phyloP scores from a whole-genome alignment of 2,888 invertebrate species.

The Hypomecis punctinalis region DNA sequence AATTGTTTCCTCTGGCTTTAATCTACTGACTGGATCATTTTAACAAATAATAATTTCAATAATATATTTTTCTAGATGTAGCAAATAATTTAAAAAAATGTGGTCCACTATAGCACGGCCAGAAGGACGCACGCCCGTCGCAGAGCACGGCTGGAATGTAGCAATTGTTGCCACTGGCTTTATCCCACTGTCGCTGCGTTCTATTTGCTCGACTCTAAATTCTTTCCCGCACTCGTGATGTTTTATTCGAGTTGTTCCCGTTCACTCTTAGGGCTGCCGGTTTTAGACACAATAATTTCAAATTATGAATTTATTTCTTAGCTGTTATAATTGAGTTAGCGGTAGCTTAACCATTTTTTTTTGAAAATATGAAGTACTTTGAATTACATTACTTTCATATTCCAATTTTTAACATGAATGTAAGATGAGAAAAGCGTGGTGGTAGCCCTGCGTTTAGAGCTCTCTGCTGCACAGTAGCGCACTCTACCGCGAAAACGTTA shows the following conservation, averaged over 20 bases:
- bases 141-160: slow-evolving; percentile 72
- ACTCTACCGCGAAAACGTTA: slow-evolving; percentile 69
- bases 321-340: no score
- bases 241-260: slow-evolving; percentile 71
- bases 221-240: slow-evolving; percentile 70
- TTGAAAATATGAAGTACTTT: neutral
- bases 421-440: neutral
- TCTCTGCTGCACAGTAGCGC: slow-evolving; percentile 42
- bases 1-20: slow-evolving; percentile 75
- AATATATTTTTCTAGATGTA: no score
- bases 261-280: slow-evolving; percentile 39
- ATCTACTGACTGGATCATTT: slow-evolving; percentile 51
- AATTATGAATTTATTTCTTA: neutral
- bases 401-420: neutral
- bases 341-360: neutral
- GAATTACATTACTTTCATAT: no score
- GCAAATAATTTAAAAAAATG: neutral
- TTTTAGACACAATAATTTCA: neutral
- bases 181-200: slow-evolving; percentile 68
- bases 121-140: slow-evolving; percentile 42
- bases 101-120: slow-evolving; percentile 47
- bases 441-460: slow-evolving; percentile 26
- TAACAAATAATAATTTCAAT: no score
- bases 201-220: slow-evolving; percentile 75
- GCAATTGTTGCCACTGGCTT: slow-evolving; percentile 75